Conservation (phyloP, 2,113 vertebrate species). For the Manacus vitellinus region DNA sequence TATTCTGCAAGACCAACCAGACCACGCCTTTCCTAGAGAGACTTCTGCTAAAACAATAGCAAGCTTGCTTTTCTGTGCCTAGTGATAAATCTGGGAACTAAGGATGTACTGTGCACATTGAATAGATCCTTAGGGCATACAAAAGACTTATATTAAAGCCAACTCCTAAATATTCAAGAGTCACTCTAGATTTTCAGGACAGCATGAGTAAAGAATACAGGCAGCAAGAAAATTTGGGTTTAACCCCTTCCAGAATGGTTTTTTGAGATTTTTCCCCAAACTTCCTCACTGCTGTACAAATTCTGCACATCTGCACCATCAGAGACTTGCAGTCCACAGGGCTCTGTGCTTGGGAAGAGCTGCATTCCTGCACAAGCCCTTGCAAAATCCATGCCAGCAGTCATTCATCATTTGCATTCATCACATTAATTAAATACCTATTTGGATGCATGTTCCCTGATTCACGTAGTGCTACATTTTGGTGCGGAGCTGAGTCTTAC, state of each 20-base stretch:
- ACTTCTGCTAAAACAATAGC: conserved; percentile 24
- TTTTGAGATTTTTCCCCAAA: background rate
- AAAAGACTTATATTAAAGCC: background rate
- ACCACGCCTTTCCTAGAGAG: conserved; percentile 8
- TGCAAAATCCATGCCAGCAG: background rate
- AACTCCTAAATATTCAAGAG: background rate
- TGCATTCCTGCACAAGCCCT: background rate
- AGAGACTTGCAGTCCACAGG: background rate
- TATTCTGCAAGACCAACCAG: background rate
- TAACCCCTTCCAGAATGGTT: background rate
- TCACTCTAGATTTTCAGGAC: background rate
- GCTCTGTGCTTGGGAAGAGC: background rate
- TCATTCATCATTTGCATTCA: background rate
- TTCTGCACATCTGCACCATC: background rate
- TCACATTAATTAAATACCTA: conserved; percentile 11
- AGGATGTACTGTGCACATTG: background rate
- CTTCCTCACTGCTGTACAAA: background rate
- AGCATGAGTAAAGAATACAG: background rate
- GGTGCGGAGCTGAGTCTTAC: background rate
- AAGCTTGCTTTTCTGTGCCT: background rate
- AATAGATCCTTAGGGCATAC: background rate
- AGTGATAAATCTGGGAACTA: background rate
- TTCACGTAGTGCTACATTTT: background rate
- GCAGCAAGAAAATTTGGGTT: background rate
- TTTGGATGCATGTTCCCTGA: background rate